phyloP scores from a whole-genome alignment of 2,113 vertebrate genomes.

The Noturus placidus region DNA sequence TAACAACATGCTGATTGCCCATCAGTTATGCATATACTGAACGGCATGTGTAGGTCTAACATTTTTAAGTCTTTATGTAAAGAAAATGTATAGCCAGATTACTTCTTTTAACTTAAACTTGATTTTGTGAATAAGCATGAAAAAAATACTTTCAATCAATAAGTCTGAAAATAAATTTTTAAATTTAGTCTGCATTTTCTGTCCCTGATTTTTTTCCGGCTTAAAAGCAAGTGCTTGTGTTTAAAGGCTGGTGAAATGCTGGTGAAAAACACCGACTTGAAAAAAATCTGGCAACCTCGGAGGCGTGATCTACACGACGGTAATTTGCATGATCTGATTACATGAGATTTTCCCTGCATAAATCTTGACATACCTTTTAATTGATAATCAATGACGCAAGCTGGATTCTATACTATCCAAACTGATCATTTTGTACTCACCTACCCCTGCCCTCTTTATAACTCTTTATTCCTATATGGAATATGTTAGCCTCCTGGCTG shows the following conservation, averaged over 20 bases:
- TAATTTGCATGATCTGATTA: not conserved
- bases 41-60: too few relatives aligned
- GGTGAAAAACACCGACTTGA: not conserved
- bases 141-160: too few relatives aligned
- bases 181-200: not conserved
- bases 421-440: not conserved
- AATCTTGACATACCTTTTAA: not conserved
- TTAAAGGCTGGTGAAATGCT: not conserved
- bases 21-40: too few relatives aligned
- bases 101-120: too few relatives aligned
- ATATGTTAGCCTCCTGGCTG: slow-evolving; percentile 10
- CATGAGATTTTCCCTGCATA: not conserved
- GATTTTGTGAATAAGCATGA: too few relatives aligned
- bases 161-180: too few relatives aligned
- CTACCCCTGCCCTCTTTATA: not conserved
- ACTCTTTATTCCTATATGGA: not conserved
- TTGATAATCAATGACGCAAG: not conserved
- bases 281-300: not conserved
- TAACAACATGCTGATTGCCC: too few relatives aligned
- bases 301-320: not conserved
- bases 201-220: not conserved
- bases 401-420: not conserved
- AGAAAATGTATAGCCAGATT: too few relatives aligned
- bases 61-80: too few relatives aligned
- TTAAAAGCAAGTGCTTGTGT: not conserved